Conservation (phyloP, 2,113 vertebrate species). For the Myiopsitta monachus region DNA sequence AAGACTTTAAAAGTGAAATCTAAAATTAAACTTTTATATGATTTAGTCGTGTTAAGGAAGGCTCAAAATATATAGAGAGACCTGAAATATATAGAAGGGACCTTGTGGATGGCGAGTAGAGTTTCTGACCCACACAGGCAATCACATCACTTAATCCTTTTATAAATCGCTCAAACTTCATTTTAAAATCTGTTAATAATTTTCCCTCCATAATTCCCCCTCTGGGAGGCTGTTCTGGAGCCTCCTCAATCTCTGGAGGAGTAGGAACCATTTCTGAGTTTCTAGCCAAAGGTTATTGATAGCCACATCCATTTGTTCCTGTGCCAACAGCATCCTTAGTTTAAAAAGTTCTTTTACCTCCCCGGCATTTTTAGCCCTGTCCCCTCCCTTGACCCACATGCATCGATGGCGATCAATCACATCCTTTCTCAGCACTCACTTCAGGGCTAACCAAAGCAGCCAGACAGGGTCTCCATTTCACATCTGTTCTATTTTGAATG, state of each 20-base stretch:
- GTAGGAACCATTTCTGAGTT: background rate
- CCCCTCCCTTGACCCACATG: background rate
- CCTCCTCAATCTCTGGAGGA: background rate
- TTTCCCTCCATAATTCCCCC: background rate
- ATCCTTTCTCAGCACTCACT: background rate
- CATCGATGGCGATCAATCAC: background rate
- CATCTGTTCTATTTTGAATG: background rate
- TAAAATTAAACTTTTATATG: background rate
- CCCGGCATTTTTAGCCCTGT: background rate
- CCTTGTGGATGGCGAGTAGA: background rate
- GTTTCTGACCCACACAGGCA: background rate
- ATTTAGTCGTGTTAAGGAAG: background rate
- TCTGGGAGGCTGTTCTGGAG: constrained; percentile 2
- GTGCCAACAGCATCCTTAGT: background rate
- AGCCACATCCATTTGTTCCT: constrained; percentile 18
- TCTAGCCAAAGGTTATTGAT: constrained; percentile 11
- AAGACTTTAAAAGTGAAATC: background rate
- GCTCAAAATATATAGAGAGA: background rate
- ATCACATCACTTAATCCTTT: background rate
- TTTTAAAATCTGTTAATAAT: constrained; percentile 27
- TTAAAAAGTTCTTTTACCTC: constrained; percentile 1
- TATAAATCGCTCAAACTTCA: background rate
- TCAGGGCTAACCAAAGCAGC: background rate
- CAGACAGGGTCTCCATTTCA: background rate
- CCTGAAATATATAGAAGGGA: background rate